Conservation (phyloP, 30 jellyfish, hydroid and myxozoan genomes). For the Sanderia malayensis region DNA sequence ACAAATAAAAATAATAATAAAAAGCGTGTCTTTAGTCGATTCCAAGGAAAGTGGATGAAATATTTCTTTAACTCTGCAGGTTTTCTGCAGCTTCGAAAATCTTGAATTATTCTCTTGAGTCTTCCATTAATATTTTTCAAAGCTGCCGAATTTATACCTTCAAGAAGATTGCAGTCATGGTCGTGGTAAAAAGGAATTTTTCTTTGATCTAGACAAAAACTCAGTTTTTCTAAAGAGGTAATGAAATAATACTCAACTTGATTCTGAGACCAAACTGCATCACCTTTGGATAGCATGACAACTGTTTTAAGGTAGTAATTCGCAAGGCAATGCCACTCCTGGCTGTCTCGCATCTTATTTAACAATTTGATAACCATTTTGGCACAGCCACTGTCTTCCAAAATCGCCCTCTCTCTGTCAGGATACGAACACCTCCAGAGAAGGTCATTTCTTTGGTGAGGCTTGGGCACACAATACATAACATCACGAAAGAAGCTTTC, state of each 20-base stretch:
- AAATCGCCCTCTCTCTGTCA: not conserved
- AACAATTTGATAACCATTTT: constrained; percentile 19
- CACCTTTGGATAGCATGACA: constrained; percentile 30
- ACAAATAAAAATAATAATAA: too few relatives aligned
- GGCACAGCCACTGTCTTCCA: constrained; percentile 45
- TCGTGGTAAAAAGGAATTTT: constrained; percentile 33
- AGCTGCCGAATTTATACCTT: not conserved
- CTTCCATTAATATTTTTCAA: constrained; percentile 18
- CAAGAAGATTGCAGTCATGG: constrained; percentile 19
- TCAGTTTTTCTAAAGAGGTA: constrained; percentile 7
- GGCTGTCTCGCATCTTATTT: constrained; percentile 43
- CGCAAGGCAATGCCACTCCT: constrained; percentile 9
- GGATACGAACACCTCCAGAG: constrained; percentile 47
- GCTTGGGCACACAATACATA: not conserved
- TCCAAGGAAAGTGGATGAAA: too few relatives aligned
- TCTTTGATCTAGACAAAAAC: not conserved
- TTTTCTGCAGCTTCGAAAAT: not conserved
- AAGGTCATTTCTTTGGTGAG: not conserved
- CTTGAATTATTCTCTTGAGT: constrained; percentile 8
- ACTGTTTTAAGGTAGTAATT: constrained; percentile 36
- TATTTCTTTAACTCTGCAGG: not conserved
- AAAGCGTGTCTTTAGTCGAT: too few relatives aligned
- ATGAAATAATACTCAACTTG: constrained; percentile 5
- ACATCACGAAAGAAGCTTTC: not conserved
- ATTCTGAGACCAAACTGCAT: constrained; percentile 3